Evolutionary conservation across 2,888 invertebrate species (phyloP).

Genomic region (Epistrophe eligans): DNA sequence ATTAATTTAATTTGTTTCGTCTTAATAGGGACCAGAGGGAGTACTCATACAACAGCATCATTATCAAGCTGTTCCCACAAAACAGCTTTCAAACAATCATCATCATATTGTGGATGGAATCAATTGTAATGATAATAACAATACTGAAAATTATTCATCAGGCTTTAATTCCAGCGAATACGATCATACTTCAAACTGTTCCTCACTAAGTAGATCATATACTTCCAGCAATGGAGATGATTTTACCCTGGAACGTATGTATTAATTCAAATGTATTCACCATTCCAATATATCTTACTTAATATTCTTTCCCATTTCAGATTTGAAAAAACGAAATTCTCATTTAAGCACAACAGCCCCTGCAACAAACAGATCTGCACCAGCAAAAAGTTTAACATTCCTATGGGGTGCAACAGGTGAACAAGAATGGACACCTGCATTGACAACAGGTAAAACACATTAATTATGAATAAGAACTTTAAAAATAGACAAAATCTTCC

Average conservation of each 20-base stretch:
- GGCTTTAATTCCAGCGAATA: conserved; percentile 81
- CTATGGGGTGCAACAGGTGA: conserved; percentile 98
- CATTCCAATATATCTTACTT: not conserved
- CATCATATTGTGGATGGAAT: conserved; percentile 77
- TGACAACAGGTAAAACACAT: conserved; percentile 90
- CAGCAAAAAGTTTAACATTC: conserved; percentile 86
- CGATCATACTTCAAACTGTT: conserved; percentile 81
- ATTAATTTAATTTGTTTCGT: not conserved
- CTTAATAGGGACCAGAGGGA: conserved; percentile 90
- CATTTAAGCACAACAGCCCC: conserved; percentile 77
- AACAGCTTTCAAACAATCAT: conserved; percentile 73
- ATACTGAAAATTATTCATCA: conserved; percentile 75
- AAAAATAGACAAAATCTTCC: not conserved
- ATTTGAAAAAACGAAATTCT: conserved; percentile 80
- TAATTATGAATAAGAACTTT: not conserved
- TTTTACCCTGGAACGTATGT: conserved; percentile 79
- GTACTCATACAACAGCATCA: conserved; percentile 97
- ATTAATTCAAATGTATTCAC: not conserved
- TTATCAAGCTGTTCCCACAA: conserved; percentile 91
- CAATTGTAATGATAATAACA: conserved; percentile 78
- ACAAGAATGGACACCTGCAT: conserved; percentile 98
- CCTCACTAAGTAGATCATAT: conserved; percentile 79
- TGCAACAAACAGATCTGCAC: conserved; percentile 79
- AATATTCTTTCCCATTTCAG: conserved; percentile 70
- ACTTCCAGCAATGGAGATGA: conserved; percentile 79